These are phyloP conservation scores for Oryctes rhinoceros DNA, from an alignment of 1,140 invertebrate genomes.

Conservation along the genomic window DNA sequence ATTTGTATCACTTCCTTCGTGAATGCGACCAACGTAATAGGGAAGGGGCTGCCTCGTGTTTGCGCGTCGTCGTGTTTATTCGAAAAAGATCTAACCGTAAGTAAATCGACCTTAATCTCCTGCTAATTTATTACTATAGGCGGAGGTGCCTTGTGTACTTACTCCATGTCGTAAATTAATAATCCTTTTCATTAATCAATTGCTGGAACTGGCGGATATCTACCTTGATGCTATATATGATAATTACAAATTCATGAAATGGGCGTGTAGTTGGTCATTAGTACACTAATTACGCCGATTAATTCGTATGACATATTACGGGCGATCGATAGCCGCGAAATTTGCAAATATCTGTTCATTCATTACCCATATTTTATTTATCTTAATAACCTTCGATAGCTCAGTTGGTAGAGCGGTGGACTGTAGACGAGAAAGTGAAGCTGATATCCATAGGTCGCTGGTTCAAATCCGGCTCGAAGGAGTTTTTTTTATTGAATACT, in stretches of 20 bases:
- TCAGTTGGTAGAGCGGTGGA: slow-evolving; percentile 57
- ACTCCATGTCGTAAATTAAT: not conserved
- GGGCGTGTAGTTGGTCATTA: too few relatives aligned
- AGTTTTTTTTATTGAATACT: not conserved
- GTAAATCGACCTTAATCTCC: not conserved
- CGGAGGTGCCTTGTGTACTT: not conserved
- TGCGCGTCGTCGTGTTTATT: not conserved
- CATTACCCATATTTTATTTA: too few relatives aligned
- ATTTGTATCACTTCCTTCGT: not conserved
- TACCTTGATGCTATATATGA: not conserved
- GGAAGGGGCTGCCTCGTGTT: not conserved
- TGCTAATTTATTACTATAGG: not conserved
- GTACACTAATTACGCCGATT: too few relatives aligned
- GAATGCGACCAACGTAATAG: not conserved
- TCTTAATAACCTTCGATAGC: slow-evolving; percentile 50
- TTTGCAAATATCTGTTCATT: too few relatives aligned
- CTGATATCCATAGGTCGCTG: slow-evolving; percentile 53
- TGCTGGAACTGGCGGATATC: not conserved
- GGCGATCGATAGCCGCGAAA: too few relatives aligned
- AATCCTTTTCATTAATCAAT: not conserved
- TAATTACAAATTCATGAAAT: too few relatives aligned
- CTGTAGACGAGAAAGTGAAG: slow-evolving; percentile 44
- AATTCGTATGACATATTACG: too few relatives aligned
- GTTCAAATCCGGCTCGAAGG: slow-evolving; percentile 56
- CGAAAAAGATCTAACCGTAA: not conserved